Base-by-base conservation (phyloP, 2,888 invertebrate genomes). In the Pandemis heparana region DNA sequence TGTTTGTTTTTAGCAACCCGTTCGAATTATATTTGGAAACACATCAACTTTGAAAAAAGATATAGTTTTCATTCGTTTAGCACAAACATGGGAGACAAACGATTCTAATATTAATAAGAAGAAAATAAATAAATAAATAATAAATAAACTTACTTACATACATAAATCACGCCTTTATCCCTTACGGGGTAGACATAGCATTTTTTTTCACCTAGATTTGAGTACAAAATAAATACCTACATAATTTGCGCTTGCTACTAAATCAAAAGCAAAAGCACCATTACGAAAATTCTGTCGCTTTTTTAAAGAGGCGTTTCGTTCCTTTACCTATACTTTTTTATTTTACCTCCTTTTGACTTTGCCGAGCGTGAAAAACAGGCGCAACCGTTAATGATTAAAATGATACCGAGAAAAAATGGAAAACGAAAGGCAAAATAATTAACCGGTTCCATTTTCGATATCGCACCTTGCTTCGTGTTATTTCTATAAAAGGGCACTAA, bases 401-500 rank as follows among this genome's bases (percentile, higher is more conserved):
- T 46, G 38, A 59, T 64, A 59, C 64, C 8, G 38, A 18, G 70
- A 53, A 64, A 59, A 48, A 48, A 7, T 32, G 38, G 38, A n/a
- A 16, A 38, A 56, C 5, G 48, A 16, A 39, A 64, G 63, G 53
- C n/a, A 32, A 41, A 65, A 64, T 46, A 56, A 71, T 46, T 65
- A 65, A 59, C 70, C 8, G 46, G 70, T 46, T 71, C 70, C 32
- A 59, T 46, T 64, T 16, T 46, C 18, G 59, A 32, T 56, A 67
- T 41, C 56, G 56, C n/a, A 41, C 38, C 56, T 38, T 53, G 41
- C 53, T 64, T 46, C 64, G 32, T 71, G 63, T 59, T 71, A 63
- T 63, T 70, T 70, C 62, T 23, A 70, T 70, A 63, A 70, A 70
- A 70, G 63, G 62, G 43, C 63, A 70, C 56, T 56, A 56, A 70